Conservation (phyloP, 2,888 invertebrate species). For the Terebella lapidaria region DNA sequence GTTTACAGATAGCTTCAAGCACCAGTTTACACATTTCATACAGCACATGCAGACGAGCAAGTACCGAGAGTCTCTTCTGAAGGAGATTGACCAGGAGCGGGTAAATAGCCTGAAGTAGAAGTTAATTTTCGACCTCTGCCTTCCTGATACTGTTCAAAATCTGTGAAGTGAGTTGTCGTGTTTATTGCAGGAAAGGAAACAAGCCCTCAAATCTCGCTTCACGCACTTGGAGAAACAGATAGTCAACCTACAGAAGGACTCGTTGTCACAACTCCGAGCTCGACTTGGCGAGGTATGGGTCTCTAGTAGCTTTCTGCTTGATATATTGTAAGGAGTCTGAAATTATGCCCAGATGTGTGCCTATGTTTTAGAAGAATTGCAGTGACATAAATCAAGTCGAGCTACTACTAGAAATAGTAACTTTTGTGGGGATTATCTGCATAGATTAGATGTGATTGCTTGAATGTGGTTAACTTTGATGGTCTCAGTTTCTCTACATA, state of each 20-base stretch:
- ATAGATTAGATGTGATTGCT: too few species aligned
- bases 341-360: too few species aligned
- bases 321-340: too few species aligned
- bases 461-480: too few species aligned
- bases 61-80: constrained; percentile 68
- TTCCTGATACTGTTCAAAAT: not conserved
- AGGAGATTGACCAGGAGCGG: constrained; percentile 78
- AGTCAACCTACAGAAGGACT: constrained; percentile 79
- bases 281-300: constrained; percentile 4
- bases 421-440: too few species aligned
- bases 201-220: constrained; percentile 74
- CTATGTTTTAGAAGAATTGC: too few species aligned
- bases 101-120: constrained; percentile 50
- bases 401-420: too few species aligned
- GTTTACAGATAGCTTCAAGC: constrained; percentile 69
- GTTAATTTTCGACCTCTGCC: too few species aligned
- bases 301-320: too few species aligned
- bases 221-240: constrained; percentile 92
- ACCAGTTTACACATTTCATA: constrained; percentile 79
- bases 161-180: too few species aligned
- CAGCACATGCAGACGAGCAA: constrained; percentile 76
- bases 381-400: too few species aligned
- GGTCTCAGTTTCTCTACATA: too few species aligned
- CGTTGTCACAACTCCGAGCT: not conserved
- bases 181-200: constrained; percentile 68